Percentiles rank a stretch among this genome's conserved stretches.
These are phyloP conservation scores for Epicauta chinensis DNA, from an alignment of 1,140 invertebrate genomes.

Conservation along the genomic window DNA sequence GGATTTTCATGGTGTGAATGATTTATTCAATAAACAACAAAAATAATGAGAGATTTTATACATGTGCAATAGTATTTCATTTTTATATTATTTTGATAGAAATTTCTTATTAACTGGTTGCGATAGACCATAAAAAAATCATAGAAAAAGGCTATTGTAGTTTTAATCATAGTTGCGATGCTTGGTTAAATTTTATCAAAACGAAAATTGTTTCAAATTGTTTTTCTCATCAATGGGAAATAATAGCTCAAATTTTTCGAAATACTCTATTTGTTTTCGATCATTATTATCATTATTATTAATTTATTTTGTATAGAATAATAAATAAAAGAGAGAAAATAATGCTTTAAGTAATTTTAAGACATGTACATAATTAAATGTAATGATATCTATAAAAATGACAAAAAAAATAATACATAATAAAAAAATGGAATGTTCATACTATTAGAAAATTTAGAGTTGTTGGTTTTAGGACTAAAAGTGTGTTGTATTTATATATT, in stretches of 20 bases:
- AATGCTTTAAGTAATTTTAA: conserved; percentile 32
- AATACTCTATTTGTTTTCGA: background rate
- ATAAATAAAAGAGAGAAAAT: conserved; percentile 7
- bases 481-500: conserved; percentile 1
- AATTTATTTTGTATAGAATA: too few species aligned
- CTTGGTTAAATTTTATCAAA: too few species aligned
- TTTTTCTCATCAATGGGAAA: too few species aligned
- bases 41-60: conserved; percentile 2
- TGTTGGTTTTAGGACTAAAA: conserved; percentile 20
- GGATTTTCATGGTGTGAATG: conserved; percentile 10
- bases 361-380: conserved; percentile 22
- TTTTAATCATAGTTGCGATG: too few species aligned
- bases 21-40: conserved; percentile 1
- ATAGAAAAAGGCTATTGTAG: background rate
- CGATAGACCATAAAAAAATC: conserved; percentile 13
- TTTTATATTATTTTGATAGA: conserved; percentile 6
- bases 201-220: too few species aligned
- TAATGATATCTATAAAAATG: conserved; percentile 10
- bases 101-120: conserved; percentile 16
- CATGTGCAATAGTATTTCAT: conserved; percentile 9
- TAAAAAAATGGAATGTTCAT: conserved; percentile 24
- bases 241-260: background rate
- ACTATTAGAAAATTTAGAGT: conserved; percentile 16
- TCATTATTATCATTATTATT: background rate
- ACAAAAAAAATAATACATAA: background rate